Evolutionary conservation across 2,113 vertebrate species (phyloP).

Genomic region (Chaenocephalus aceratus): DNA sequence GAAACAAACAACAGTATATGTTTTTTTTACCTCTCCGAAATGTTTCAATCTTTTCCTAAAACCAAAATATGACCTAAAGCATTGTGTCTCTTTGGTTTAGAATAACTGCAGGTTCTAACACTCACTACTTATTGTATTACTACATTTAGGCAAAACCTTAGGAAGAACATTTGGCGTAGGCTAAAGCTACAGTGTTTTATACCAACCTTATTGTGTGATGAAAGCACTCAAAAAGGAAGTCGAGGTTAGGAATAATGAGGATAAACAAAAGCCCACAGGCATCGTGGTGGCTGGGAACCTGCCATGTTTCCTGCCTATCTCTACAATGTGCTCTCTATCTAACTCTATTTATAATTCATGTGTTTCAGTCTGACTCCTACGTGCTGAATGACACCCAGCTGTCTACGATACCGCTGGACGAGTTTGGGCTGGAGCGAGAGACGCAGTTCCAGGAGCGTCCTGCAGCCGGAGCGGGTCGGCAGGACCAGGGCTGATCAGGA

Average conservation of each 20-base stretch:
- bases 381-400: constrained; percentile 85
- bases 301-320: neutral
- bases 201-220: neutral
- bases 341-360: neutral
- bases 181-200: neutral
- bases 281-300: neutral
- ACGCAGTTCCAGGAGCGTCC: constrained; percentile 72
- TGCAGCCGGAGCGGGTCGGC: constrained; percentile 52
- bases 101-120: too few species aligned
- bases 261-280: neutral
- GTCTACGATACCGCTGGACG: constrained; percentile 87
- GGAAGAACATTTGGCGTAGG: neutral
- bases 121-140: neutral
- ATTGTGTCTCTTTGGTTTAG: too few species aligned
- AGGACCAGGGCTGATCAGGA: constrained; percentile 76
- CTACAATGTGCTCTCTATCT: neutral
- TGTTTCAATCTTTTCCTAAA: too few species aligned
- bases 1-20: too few species aligned
- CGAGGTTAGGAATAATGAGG: neutral
- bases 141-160: neutral
- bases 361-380: constrained; percentile 74
- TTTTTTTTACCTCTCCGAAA: neutral
- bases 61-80: too few species aligned
- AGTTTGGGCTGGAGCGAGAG: constrained; percentile 84
- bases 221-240: neutral